Percentiles rank a stretch among this genome's conserved stretches.
Evolutionary conservation across 2,888 invertebrate species (phyloP).

Genomic region (Phalangium opilio): DNA sequence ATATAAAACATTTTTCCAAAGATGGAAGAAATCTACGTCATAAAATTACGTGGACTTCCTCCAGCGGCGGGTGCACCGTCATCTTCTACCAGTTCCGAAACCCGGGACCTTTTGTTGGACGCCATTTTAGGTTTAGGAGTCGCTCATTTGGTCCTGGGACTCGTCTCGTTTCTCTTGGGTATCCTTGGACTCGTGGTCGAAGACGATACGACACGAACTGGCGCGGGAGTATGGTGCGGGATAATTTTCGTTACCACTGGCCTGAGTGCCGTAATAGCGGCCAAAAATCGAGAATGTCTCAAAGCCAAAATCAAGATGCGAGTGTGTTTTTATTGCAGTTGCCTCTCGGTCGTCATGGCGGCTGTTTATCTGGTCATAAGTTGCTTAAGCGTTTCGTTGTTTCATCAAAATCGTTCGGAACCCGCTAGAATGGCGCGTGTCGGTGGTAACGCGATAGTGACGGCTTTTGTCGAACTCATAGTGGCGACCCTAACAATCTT

Average conservation of each 20-base stretch:
- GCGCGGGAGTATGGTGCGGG: conserved; percentile 15
- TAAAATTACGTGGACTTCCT: conserved; percentile 15
- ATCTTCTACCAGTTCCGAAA: conserved; percentile 9
- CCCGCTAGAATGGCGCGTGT: conserved; percentile 6
- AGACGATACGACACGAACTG: conserved; percentile 5
- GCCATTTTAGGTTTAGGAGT: conserved; percentile 14
- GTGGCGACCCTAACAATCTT: conserved; percentile 4
- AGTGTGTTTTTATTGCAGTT: conserved; percentile 6
- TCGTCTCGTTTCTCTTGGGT: conserved; percentile 10
- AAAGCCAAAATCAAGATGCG: conserved; percentile 7
- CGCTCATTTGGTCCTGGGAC: conserved; percentile 14
- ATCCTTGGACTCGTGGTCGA: conserved; percentile 7
- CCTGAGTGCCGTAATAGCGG: conserved; percentile 10
- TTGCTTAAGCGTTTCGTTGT: conserved; percentile 6
- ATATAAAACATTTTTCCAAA: too few relatives aligned
- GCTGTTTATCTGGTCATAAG: conserved; percentile 5
- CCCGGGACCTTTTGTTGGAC: conserved; percentile 12
- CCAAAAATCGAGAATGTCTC: conserved; percentile 6
- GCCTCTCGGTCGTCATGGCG: conserved; percentile 4
- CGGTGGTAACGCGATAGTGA: conserved; percentile 10
- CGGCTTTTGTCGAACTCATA: conserved; percentile 7
- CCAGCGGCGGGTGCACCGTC: conserved; percentile 8
- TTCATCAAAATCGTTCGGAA: conserved; percentile 6
- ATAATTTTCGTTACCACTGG: conserved; percentile 12
- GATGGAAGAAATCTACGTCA: conserved; percentile 20